These are phyloP conservation scores for Shinisaurus crocodilurus DNA, from an alignment of 2,113 vertebrate genomes.

Conservation along the genomic window DNA sequence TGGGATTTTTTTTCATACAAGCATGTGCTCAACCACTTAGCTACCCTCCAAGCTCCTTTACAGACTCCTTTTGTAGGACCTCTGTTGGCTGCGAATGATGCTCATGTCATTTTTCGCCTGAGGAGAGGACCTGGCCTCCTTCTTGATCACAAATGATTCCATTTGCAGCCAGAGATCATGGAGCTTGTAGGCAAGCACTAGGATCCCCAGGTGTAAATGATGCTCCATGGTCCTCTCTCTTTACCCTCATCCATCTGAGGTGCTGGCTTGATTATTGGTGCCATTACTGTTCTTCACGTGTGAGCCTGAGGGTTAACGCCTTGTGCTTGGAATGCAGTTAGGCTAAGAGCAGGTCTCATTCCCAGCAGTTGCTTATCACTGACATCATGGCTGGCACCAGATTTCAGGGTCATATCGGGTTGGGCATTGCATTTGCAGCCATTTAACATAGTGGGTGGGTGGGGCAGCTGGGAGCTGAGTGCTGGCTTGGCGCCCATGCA, in stretches of 20 bases:
- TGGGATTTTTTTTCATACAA: too few relatives aligned
- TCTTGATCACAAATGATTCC: not conserved
- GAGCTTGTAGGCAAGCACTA: not conserved
- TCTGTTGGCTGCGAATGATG: not conserved
- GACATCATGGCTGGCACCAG: too few relatives aligned
- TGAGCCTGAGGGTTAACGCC: not conserved
- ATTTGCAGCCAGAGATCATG: not conserved
- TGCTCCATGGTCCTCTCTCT: not conserved
- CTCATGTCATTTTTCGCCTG: not conserved
- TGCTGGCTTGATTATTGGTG: not conserved
- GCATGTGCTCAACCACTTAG: too few relatives aligned
- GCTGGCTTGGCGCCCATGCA: too few relatives aligned
- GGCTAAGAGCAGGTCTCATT: not conserved
- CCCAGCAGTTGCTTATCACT: not conserved
- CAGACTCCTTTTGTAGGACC: too few relatives aligned
- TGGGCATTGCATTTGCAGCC: too few relatives aligned
- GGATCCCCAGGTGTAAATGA: too few relatives aligned
- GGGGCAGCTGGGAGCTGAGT: too few relatives aligned
- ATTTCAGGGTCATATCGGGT: too few relatives aligned
- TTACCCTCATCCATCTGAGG: not conserved
- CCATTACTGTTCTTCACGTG: not conserved
- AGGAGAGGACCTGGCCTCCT: not conserved
- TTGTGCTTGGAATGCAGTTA: not conserved
- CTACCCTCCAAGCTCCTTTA: too few relatives aligned
- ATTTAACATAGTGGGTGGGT: too few relatives aligned